Evolutionary conservation across 2,113 vertebrate species (phyloP), one percentile per base, ranked within the genome.

Genomic region (Paradoxurus hermaphroditus): DNA sequence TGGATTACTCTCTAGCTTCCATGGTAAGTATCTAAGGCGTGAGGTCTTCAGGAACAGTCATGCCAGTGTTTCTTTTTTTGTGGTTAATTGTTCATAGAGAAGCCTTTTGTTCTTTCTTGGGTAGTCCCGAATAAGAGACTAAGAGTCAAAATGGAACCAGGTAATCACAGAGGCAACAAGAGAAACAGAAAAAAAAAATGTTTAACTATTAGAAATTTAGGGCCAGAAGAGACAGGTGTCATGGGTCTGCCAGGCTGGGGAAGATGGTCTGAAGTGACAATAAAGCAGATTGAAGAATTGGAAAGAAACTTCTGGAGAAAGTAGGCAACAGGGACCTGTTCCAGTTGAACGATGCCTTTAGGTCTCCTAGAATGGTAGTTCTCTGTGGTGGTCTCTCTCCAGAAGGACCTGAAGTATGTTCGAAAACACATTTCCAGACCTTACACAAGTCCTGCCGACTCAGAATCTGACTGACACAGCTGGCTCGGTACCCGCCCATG

Each of bases 121-220:
- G 3, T 67, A 79, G 15, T 72, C 95, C 41, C 82, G 56, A 94
- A 86, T 51, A 87, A 94, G 85, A 87, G 95, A 96, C 56, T 44
- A 65, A 12, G 31, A 81, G 65, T 81, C 53, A 83, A 89, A 90
- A 44, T 62, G 73, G 89, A 56, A 63, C 7, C 1, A 49, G 36
- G 14, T 23, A 91, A 85, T 85, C 51, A 29, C 11, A 51, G 36
- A 90, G 62, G 53, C 53, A 79, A 39, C 1, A 68, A 96, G n/a
- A 91, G n/a, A 95, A 90, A 85, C 53, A 63, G 63, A 65, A 96
- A 41, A 59, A 59, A 41, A 59, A 41, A 19, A 63, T 72, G 4
- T 51, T 94, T 86, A 77, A 19, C 36, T 89, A 51, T 67, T 86
- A 84, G 53, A 79, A 63, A 51, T 44, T 46, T 12, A 72, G 36